A percentile compares a stretch with the other conserved stretches of the same genome.
Conservation (phyloP, 2,113 vertebrate species). For the Poicephalus meyeri region DNA sequence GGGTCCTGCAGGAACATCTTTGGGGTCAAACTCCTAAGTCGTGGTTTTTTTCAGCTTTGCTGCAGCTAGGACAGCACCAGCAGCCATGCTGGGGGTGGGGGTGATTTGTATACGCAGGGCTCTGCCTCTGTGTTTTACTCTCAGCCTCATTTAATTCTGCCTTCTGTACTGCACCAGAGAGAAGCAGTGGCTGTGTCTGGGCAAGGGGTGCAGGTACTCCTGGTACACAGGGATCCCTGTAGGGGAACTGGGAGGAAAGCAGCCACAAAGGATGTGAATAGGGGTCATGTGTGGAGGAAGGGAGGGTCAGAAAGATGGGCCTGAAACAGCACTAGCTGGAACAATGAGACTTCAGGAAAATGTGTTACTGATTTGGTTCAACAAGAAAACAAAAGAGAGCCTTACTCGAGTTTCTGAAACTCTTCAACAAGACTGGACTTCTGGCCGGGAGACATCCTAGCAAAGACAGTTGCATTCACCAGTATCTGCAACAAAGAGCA, state of each 20-base stretch:
- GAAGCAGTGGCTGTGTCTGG: background rate
- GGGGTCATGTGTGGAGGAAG: fast-evolving
- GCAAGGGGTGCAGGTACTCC: background rate
- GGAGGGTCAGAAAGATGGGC: background rate
- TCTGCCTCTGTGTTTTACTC: background rate
- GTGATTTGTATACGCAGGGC: fast-evolving
- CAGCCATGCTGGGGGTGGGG: fast-evolving
- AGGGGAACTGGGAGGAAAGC: background rate
- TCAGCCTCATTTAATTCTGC: background rate
- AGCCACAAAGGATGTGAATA: background rate
- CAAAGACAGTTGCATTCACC: conserved; percentile 68
- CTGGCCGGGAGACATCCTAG: conserved; percentile 73
- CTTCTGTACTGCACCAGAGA: background rate
- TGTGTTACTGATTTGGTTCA: background rate
- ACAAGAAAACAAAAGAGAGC: background rate
- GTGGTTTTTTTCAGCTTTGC: background rate
- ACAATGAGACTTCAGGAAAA: background rate
- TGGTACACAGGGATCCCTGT: background rate
- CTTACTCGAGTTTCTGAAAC: conserved; percentile 75
- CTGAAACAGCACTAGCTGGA: background rate
- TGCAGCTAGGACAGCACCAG: background rate
- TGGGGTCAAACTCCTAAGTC: background rate
- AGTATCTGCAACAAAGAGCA: conserved; percentile 56
- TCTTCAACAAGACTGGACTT: conserved; percentile 75
- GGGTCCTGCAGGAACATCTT: background rate